phyloP scores from a whole-genome alignment of 2,113 vertebrate species.

The Spea multiplicata region DNA sequence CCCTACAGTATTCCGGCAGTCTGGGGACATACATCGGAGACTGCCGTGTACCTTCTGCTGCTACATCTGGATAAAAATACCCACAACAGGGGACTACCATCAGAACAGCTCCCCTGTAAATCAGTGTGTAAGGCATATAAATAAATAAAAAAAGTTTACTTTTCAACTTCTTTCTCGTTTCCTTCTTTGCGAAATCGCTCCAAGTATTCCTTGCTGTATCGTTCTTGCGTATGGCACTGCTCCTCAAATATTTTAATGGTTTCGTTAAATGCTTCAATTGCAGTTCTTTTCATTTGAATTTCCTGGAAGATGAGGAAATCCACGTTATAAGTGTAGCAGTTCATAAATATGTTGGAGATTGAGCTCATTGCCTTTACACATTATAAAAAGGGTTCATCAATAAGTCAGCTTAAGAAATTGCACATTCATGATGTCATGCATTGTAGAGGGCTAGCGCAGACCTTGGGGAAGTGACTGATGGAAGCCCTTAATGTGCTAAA shows the following conservation, averaged over 20 bases:
- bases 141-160: conserved; percentile 60
- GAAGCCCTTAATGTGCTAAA: too few species aligned
- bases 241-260: conserved; percentile 95
- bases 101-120: background rate
- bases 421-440: too few species aligned
- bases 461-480: too few species aligned
- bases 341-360: too few species aligned
- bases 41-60: background rate
- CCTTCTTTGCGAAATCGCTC: conserved; percentile 82
- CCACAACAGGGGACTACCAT: background rate
- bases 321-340: too few species aligned
- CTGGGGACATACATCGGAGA: too few species aligned
- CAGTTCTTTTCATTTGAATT: conserved; percentile 94
- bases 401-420: too few species aligned
- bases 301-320: conserved; percentile 66
- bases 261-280: conserved; percentile 92
- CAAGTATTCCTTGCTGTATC: conserved; percentile 86
- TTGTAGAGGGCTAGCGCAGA: too few species aligned
- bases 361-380: too few species aligned
- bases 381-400: too few species aligned
- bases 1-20: too few species aligned
- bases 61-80: background rate
- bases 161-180: conserved; percentile 86
- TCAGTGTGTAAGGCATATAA: background rate
- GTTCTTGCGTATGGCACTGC: conserved; percentile 88